A percentile compares a stretch with the other conserved stretches of the same genome.
Evolutionary conservation across 2,797 vertebrate species (phyloP).

Genomic region (Lagodon rhomboides): DNA sequence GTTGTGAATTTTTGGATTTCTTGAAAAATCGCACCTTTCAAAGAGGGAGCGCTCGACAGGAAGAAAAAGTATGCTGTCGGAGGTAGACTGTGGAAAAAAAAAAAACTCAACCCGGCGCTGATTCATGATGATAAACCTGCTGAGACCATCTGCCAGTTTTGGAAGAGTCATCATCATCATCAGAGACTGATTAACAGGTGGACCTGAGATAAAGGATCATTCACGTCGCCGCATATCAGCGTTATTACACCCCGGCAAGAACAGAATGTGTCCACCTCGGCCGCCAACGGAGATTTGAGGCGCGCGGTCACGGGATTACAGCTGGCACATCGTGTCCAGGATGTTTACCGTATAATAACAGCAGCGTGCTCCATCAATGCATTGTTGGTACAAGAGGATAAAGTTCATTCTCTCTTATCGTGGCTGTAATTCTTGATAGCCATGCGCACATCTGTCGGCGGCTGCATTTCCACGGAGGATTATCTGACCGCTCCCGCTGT

Average conservation of each 20-base stretch:
- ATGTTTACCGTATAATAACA: constrained; percentile 59
- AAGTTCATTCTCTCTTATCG: constrained; percentile 70
- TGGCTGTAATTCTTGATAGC: constrained; percentile 68
- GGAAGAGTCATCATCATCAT: neutral
- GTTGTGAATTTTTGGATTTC: too few species aligned
- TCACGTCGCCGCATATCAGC: neutral
- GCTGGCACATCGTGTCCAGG: constrained; percentile 34
- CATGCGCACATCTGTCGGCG: constrained; percentile 73
- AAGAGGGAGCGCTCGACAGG: neutral
- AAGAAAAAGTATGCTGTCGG: neutral
- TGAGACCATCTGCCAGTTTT: neutral
- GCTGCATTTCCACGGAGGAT: constrained; percentile 67
- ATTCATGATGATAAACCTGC: neutral
- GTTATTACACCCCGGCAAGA: constrained; percentile 4
- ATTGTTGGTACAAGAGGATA: constrained; percentile 65
- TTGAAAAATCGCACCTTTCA: too few species aligned
- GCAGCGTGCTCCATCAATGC: constrained; percentile 33
- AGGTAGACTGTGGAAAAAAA: neutral
- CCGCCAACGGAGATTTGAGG: constrained; percentile 29
- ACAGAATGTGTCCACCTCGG: constrained; percentile 26
- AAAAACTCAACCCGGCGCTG: neutral
- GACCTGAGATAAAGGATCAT: neutral
- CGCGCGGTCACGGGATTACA: constrained; percentile 41
- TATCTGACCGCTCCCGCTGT: constrained; percentile 50
- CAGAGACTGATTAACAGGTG: constrained; percentile 19